Conservation (phyloP, 2,113 vertebrate species). For the Malurus elegans region DNA sequence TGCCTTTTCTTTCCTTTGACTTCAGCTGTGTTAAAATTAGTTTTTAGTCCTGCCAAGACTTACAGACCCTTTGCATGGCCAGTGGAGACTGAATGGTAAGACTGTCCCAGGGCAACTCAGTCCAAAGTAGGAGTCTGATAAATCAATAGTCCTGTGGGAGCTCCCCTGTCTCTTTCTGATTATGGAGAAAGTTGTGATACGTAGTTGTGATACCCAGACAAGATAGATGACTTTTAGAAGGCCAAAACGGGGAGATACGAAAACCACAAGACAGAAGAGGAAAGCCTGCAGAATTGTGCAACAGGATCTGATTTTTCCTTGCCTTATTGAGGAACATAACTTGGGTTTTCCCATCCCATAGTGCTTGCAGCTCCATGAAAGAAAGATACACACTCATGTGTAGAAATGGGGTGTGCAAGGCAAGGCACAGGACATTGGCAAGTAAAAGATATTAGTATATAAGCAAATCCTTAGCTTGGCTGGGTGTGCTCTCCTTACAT, state of each 20-base stretch:
- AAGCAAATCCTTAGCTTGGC: background rate
- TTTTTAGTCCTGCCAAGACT: background rate
- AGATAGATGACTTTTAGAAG: background rate
- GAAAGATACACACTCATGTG: background rate
- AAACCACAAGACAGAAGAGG: background rate
- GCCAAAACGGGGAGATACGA: background rate
- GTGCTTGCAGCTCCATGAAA: background rate
- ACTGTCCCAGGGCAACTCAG: background rate
- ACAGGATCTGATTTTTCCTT: background rate
- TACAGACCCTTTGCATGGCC: background rate
- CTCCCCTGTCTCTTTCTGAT: background rate
- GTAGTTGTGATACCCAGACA: background rate
- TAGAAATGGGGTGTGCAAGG: background rate
- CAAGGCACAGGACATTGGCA: background rate
- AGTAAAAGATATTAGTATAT: background rate
- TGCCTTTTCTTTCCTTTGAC: background rate
- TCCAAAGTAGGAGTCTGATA: background rate
- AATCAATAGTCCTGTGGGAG: background rate
- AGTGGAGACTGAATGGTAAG: background rate
- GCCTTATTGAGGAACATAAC: background rate
- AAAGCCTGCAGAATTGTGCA: background rate
- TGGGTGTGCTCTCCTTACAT: background rate
- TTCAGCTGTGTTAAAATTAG: background rate
- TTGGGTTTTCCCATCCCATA: background rate
- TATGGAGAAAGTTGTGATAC: background rate